These are phyloP conservation scores for Drosophila pectinifera DNA, from an alignment of 1,140 invertebrate species.

Conservation along the genomic window DNA sequence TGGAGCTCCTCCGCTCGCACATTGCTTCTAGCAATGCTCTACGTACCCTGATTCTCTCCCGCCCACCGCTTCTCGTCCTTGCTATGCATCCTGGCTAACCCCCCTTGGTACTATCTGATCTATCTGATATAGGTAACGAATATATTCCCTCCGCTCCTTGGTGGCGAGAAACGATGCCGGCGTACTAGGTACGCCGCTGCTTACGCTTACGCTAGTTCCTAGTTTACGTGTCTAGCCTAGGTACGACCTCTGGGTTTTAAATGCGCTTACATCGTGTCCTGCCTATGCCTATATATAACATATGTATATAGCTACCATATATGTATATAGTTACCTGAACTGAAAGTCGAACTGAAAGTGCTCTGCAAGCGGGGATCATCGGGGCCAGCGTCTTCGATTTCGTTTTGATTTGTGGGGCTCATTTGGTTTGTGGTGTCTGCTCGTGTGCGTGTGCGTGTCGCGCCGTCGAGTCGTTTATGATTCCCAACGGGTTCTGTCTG, in stretches of 20 bases:
- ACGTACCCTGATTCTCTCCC: constrained; percentile 62
- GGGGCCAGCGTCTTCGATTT: constrained; percentile 40
- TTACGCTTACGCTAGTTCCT: not conserved
- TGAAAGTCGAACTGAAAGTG: constrained; percentile 34
- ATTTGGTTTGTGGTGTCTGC: constrained; percentile 49
- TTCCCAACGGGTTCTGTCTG: constrained; percentile 22
- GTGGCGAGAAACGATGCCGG: constrained; percentile 8
- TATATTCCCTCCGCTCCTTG: constrained; percentile 16
- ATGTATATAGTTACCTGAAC: constrained; percentile 21
- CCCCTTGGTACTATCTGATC: constrained; percentile 13
- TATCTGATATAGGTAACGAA: constrained; percentile 20
- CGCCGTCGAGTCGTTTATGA: constrained; percentile 3
- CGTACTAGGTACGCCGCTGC: constrained; percentile 34
- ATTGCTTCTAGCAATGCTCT: constrained; percentile 68
- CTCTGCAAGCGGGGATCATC: constrained; percentile 49
- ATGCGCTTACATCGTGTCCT: constrained; percentile 61
- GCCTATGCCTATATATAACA: not conserved
- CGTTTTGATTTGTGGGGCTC: constrained; percentile 64
- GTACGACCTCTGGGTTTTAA: constrained; percentile 57
- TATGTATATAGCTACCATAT: not conserved
- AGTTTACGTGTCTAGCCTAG: constrained; percentile 32
- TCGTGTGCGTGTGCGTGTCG: constrained; percentile 27
- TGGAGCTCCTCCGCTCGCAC: constrained; percentile 10
- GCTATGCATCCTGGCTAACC: constrained; percentile 5
- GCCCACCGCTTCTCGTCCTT: not conserved